Conservation (phyloP, 1,140 invertebrate species). For the Drosophila ambigua region DNA sequence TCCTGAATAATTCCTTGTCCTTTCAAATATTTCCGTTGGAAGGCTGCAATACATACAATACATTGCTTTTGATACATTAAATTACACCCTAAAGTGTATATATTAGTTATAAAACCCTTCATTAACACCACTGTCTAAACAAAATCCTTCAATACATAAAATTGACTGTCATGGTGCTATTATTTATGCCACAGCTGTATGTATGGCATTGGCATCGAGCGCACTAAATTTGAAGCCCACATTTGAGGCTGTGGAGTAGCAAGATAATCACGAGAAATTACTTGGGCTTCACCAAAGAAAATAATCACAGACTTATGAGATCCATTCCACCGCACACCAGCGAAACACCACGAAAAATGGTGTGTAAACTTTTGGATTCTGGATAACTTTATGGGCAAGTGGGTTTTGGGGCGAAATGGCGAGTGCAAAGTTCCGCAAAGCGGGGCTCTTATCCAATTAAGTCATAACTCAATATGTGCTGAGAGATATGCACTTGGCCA, state of each 20-base stretch:
- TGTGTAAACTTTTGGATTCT: slow-evolving; percentile 17
- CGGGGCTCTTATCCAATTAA: slow-evolving; percentile 79
- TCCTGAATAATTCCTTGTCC: too few relatives aligned
- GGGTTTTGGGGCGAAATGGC: slow-evolving; percentile 8
- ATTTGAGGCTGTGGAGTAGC: not conserved
- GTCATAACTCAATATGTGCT: slow-evolving; percentile 80
- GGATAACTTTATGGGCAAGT: slow-evolving; percentile 19
- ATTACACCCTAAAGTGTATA: too few relatives aligned
- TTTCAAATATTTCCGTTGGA: too few relatives aligned
- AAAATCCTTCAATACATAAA: too few relatives aligned
- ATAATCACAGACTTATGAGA: slow-evolving; percentile 24
- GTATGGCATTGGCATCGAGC: not conserved
- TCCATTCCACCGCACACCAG: slow-evolving; percentile 12
- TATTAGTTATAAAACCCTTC: too few relatives aligned
- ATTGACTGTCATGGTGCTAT: too few relatives aligned
- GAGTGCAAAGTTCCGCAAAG: slow-evolving; percentile 30
- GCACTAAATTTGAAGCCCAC: too few relatives aligned
- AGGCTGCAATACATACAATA: too few relatives aligned
- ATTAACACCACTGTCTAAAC: too few relatives aligned
- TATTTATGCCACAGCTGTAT: too few relatives aligned
- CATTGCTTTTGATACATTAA: too few relatives aligned
- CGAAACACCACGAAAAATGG: slow-evolving; percentile 20
- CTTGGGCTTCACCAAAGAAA: not conserved
- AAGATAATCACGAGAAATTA: not conserved
- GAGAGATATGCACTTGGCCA: slow-evolving; percentile 77